Evolutionary conservation across 2,113 vertebrate species (phyloP), one percentile per base, ranked within the genome.

Genomic region (Megatriorchis doriae): DNA sequence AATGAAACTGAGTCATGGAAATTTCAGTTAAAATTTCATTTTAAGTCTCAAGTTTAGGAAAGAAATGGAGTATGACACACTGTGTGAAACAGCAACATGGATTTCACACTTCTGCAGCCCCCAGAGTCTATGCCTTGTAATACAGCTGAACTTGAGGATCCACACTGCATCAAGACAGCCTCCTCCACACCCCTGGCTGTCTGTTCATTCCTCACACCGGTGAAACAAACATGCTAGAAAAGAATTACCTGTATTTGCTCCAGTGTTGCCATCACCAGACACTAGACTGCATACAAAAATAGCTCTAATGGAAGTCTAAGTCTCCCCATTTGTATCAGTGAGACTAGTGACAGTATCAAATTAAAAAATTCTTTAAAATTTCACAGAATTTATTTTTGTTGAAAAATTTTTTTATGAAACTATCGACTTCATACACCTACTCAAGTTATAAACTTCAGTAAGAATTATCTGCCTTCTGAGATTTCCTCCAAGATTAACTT

Each of bases 181-280:
- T 65, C 21, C 27, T 70, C 29, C 50, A 78, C 7, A 80, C 8
- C 3, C 2, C 31, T 38, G 2, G 2, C 15, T 26, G 21, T 29
- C 20, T 0, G 0, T n/a, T 84, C 34, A 20, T 47, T 80, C 14
- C 61, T 71, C 38, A n/a, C 6, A 48, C 20, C 36, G 4, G 21
- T 82, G 66, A 94, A 87, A 78, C 13, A 90, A 82, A 85, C 7
- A n/a, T 6, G 9, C n/a, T 61, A 68, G 31, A 85, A 85, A 22
- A 89, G 4, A 72, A 82, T 43, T 25, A 70, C 7, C 17, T 77
- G 19, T 25, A 72, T 72, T 85, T 88, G 31, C 12, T 70, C 20
- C 4, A 11, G 14, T 16, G 7, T 27, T 78, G 45, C 21, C 2
- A 2, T 53, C 38, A 48, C 18, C 11, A 79, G 48, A 56, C 10